A percentile compares a stretch with the other conserved stretches of the same genome.
These are phyloP conservation scores for Drosophila orena DNA, from an alignment of 1,140 invertebrate species.

Conservation along the genomic window DNA sequence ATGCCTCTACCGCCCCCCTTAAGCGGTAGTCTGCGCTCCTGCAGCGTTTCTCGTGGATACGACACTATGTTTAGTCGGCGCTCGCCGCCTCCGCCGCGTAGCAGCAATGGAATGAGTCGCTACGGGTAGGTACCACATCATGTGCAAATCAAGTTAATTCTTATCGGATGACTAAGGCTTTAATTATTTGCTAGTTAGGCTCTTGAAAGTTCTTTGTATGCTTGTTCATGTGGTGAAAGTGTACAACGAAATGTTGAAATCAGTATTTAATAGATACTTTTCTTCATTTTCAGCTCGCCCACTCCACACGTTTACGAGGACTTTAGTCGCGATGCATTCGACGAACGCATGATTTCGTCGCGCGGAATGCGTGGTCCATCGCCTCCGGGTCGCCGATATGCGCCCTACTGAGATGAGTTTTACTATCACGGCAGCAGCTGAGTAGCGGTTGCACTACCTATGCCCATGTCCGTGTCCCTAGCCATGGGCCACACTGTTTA, in stretches of 20 bases:
- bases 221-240: too few species aligned
- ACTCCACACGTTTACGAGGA: slow-evolving; percentile 90
- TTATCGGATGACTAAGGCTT: too few species aligned
- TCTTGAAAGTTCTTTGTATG: not conserved
- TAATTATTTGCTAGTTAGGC: not conserved
- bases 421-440: slow-evolving; percentile 76
- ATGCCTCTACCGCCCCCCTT: slow-evolving; percentile 84
- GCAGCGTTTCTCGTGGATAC: slow-evolving; percentile 88
- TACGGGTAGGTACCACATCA: slow-evolving; percentile 68
- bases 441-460: slow-evolving; percentile 54
- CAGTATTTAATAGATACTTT: not conserved
- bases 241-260: not conserved
- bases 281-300: slow-evolving; percentile 40
- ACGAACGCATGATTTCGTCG: slow-evolving; percentile 91
- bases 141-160: too few species aligned
- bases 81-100: slow-evolving; percentile 88
- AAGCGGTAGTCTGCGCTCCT: slow-evolving; percentile 86
- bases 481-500: slow-evolving; percentile 19
- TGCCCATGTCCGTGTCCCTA: slow-evolving; percentile 16
- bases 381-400: slow-evolving; percentile 91
- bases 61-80: slow-evolving; percentile 92
- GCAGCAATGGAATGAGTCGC: slow-evolving; percentile 84
- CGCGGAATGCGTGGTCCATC: slow-evolving; percentile 85
- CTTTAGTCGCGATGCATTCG: slow-evolving; percentile 93
- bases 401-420: slow-evolving; percentile 89